Evolutionary conservation across 2,797 vertebrate species (phyloP).

Genomic region (Anomalospiza imberbis): DNA sequence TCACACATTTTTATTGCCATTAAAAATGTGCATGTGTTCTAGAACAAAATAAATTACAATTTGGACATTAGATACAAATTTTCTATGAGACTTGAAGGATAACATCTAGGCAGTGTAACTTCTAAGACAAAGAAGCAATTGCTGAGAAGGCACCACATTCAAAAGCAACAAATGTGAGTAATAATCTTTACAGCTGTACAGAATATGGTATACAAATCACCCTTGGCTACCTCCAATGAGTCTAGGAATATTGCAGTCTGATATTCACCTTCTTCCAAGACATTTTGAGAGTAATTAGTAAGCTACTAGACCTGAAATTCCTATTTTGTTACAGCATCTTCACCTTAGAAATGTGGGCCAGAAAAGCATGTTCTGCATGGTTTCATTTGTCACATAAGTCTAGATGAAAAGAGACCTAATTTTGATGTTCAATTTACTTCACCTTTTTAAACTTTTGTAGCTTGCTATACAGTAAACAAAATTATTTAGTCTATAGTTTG

Average conservation of each 20-base stretch:
- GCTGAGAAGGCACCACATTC: neutral
- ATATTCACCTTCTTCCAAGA: neutral
- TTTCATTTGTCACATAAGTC: neutral
- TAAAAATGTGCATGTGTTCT: neutral
- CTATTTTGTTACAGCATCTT: neutral
- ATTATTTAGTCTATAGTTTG: neutral
- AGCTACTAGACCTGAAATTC: neutral
- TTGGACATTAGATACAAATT: slow-evolving; percentile 6
- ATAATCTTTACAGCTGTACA: neutral
- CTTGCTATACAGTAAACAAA: neutral
- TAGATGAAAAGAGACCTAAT: neutral
- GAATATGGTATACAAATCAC: neutral
- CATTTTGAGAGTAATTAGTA: neutral
- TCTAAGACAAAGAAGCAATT: slow-evolving; percentile 41
- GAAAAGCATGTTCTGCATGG: neutral
- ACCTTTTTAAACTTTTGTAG: neutral
- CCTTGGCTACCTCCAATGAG: neutral
- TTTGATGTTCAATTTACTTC: neutral
- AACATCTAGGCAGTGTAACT: neutral
- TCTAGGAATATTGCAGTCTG: neutral
- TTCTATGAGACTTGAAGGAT: slow-evolving; percentile 13
- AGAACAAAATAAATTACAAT: neutral
- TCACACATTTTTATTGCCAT: neutral
- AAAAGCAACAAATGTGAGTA: neutral
- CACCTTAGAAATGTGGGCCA: neutral